These are phyloP conservation scores for Pipistrellus pipistrellus DNA, from an alignment of 2,797 vertebrate species.

Conservation along the genomic window DNA sequence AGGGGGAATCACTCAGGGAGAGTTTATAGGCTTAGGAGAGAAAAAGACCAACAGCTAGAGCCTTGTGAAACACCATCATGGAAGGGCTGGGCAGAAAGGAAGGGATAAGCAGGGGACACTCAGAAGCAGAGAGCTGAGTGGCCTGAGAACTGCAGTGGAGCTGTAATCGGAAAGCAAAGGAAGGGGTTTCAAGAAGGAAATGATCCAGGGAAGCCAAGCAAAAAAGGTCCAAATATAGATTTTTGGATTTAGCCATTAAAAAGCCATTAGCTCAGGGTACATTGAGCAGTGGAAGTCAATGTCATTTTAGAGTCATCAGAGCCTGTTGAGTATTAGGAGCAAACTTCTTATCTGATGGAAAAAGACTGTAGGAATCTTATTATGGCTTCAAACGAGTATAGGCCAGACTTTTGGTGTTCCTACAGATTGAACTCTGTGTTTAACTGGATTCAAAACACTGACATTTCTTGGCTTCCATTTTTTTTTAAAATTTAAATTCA, in stretches of 20 bases:
- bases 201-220: neutral
- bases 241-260: conserved; percentile 6
- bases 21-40: neutral
- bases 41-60: neutral
- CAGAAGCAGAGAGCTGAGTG: neutral
- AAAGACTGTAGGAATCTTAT: neutral
- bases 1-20: neutral
- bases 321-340: neutral
- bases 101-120: neutral
- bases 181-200: neutral
- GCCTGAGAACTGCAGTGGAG: neutral
- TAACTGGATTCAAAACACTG: neutral
- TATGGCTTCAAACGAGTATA: neutral
- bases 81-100: neutral
- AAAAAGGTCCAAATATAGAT: neutral
- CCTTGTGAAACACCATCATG: neutral
- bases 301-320: conserved; percentile 1
- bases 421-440: neutral
- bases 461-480: neutral
- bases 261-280: conserved; percentile 8
- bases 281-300: neutral
- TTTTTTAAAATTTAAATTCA: conserved; percentile 23
- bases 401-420: neutral
- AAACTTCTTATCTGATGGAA: conserved; percentile 9
- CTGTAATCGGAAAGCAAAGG: neutral